These are phyloP conservation scores for Sporophila hypoxantha DNA, from an alignment of 2,113 vertebrate species.

Conservation along the genomic window DNA sequence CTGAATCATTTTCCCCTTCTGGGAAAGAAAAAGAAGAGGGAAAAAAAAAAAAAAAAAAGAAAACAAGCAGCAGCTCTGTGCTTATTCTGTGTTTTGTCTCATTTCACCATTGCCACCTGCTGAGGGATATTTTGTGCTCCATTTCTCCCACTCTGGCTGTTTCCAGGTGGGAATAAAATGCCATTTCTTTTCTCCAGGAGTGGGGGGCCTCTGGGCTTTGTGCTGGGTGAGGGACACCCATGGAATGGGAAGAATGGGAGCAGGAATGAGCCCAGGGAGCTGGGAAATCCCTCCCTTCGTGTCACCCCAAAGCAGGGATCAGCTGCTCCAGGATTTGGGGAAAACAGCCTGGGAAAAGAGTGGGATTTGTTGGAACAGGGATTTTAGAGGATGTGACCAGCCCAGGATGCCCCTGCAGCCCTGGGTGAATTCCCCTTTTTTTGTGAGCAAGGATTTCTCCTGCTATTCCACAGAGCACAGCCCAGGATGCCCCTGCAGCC, in stretches of 20 bases:
- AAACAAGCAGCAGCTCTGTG: background rate
- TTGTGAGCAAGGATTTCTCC: background rate
- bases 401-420: too few relatives aligned
- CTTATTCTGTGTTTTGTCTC: background rate
- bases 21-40: background rate
- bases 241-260: background rate
- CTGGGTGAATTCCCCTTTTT: rapidly evolving
- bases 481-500: too few relatives aligned
- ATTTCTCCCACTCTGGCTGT: background rate
- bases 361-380: rapidly evolving
- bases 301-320: background rate
- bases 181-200: background rate
- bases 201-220: rapidly evolving
- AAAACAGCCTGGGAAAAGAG: rapidly evolving
- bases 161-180: background rate
- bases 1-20: background rate
- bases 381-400: background rate
- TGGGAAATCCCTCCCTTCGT: rapidly evolving
- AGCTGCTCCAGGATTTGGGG: background rate
- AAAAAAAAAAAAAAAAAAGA: too few relatives aligned
- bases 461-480: rapidly evolving
- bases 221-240: rapidly evolving
- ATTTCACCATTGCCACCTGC: background rate
- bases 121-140: background rate
- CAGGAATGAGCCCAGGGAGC: background rate